A percentile compares a stretch with the other conserved stretches of the same genome.
These are phyloP conservation scores for Heterodera filipjevi DNA, from an alignment of 2,888 invertebrate genomes.

Conservation along the genomic window DNA sequence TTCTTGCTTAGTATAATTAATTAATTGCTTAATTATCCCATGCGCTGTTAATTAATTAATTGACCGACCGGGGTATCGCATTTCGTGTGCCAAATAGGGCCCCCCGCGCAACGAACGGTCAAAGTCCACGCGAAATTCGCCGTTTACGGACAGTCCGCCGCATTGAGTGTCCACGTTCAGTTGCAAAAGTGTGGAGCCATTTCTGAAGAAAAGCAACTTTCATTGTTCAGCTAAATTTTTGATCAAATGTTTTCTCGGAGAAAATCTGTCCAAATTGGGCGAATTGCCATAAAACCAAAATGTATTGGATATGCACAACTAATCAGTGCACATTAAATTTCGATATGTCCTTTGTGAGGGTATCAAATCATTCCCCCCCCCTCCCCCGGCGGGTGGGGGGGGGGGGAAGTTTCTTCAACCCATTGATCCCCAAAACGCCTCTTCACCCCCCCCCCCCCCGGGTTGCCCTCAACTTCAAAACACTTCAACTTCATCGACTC, in stretches of 20 bases:
- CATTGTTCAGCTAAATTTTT: background rate
- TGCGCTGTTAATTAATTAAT: background rate
- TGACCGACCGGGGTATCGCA: slow-evolving; percentile 72
- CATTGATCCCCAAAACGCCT: background rate
- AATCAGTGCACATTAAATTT: background rate
- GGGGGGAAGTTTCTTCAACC: background rate
- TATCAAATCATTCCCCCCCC: background rate
- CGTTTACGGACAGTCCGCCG: slow-evolving; percentile 85
- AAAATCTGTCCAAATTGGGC: background rate
- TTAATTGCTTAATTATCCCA: no score
- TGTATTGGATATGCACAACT: background rate
- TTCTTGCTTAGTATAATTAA: no score
- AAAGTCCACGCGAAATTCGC: slow-evolving; percentile 87
- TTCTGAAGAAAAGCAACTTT: slow-evolving; percentile 26
- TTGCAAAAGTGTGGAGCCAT: slow-evolving; percentile 73
- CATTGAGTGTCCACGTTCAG: slow-evolving; percentile 79
- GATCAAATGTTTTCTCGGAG: background rate
- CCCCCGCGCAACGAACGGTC: slow-evolving; percentile 73
- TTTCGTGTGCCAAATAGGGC: slow-evolving; percentile 88
- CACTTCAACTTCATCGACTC: background rate
- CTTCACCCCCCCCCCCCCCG: background rate
- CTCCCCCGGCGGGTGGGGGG: no score
- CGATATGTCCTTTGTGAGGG: background rate
- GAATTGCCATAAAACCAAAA: background rate
- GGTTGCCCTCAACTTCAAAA: background rate